A percentile compares a stretch with the other conserved stretches of the same genome.
Conservation (phyloP, 2,797 vertebrate species). For the Muscicapa striata region DNA sequence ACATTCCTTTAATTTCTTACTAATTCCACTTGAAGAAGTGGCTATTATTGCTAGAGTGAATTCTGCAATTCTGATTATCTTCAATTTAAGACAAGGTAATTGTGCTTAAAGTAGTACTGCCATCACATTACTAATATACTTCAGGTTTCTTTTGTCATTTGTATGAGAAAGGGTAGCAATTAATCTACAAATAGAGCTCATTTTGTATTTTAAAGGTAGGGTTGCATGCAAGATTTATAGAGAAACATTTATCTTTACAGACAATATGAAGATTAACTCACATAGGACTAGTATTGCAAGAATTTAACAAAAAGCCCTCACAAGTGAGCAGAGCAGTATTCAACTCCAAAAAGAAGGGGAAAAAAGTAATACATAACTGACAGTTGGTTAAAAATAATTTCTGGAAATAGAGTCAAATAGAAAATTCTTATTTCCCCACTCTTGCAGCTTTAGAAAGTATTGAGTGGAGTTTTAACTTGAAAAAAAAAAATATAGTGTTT, state of each 20-base stretch:
- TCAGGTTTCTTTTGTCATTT: conserved; percentile 38
- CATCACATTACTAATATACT: conserved; percentile 31
- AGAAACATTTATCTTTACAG: neutral
- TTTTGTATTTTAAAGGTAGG: neutral
- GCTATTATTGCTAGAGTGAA: neutral
- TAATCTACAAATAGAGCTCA: neutral
- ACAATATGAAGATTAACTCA: neutral
- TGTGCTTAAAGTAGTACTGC: conserved; percentile 50
- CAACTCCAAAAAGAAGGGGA: neutral
- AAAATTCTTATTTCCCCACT: neutral
- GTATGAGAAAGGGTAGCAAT: conserved; percentile 39
- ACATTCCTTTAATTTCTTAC: conserved; percentile 39
- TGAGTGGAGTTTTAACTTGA: neutral
- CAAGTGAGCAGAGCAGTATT: neutral
- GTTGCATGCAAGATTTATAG: neutral
- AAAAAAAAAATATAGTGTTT: neutral
- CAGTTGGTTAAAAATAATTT: neutral
- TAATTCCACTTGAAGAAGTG: conserved; percentile 15
- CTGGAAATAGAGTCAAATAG: neutral
- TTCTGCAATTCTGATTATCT: conserved; percentile 51
- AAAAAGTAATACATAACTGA: neutral
- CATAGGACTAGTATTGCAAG: neutral
- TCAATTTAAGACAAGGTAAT: conserved; percentile 56
- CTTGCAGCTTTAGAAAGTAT: neutral
- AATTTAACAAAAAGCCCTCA: neutral